phyloP scores from a whole-genome alignment of 2,888 invertebrate species.

The Timandra comae region DNA sequence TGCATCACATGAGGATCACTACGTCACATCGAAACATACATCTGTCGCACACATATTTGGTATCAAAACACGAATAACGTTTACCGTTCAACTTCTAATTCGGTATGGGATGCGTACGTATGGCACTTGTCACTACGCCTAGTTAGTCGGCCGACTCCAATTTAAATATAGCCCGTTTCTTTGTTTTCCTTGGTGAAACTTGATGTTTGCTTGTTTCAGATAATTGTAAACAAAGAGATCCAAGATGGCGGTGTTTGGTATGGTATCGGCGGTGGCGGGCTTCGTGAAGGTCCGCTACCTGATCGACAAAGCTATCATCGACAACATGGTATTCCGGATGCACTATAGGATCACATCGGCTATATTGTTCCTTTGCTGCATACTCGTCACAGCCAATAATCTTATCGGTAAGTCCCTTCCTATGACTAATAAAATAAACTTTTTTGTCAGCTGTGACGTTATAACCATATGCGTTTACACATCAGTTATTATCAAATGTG shows the following conservation, averaged over 20 bases:
- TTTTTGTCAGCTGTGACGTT: too few species aligned
- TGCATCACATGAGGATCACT: conserved; percentile 36
- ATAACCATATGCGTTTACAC: too few species aligned
- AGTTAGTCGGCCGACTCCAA: conserved; percentile 21
- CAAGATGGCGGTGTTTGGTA: conserved; percentile 87
- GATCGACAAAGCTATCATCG: conserved; percentile 91
- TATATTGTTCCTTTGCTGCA: conserved; percentile 89
- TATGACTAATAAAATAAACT: not conserved
- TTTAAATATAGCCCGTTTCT: conserved; percentile 50
- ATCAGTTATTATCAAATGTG: too few species aligned
- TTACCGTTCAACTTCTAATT: conserved; percentile 62
- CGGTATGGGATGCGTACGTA: conserved; percentile 52
- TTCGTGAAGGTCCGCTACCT: conserved; percentile 93
- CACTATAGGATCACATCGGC: conserved; percentile 93
- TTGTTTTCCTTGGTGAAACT: conserved; percentile 31
- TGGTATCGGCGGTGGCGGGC: conserved; percentile 92
- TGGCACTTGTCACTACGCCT: conserved; percentile 55
- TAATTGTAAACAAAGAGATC: conserved; percentile 40
- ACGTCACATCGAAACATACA: conserved; percentile 37
- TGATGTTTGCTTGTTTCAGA: conserved; percentile 37
- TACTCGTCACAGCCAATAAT: conserved; percentile 92
- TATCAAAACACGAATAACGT: conserved; percentile 56
- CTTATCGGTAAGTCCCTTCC: conserved; percentile 85
- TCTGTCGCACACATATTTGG: conserved; percentile 55
- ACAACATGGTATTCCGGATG: conserved; percentile 92